phyloP scores from a whole-genome alignment of 1,140 invertebrate genomes.

The Oncopodura yosiiana region DNA sequence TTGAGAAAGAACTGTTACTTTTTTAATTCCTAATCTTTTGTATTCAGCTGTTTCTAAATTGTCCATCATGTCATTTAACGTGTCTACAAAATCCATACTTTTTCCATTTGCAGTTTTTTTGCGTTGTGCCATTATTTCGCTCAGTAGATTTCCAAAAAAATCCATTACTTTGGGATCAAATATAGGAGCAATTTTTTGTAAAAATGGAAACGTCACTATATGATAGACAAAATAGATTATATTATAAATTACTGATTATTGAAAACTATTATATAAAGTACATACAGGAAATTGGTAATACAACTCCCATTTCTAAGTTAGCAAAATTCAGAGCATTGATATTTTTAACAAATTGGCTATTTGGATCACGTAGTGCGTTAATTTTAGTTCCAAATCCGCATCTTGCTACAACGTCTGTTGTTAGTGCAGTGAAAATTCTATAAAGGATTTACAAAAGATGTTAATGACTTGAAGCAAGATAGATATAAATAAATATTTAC shows the following conservation, averaged over 20 bases:
- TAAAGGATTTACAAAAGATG: not conserved
- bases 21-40: conserved; percentile 16
- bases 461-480: not conserved
- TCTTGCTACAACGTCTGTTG: conserved; percentile 20
- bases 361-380: conserved; percentile 6
- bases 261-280: no score
- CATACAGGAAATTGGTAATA: no score
- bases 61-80: conserved; percentile 8
- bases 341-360: conserved; percentile 7
- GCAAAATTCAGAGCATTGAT: not conserved
- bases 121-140: conserved; percentile 5
- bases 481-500: not conserved
- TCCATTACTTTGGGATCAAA: conserved; percentile 8
- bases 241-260: no score
- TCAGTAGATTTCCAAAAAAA: conserved; percentile 11
- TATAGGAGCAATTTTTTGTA: conserved; percentile 2
- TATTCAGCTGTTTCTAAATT: conserved; percentile 14
- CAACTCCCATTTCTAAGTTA: no score
- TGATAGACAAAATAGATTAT: no score
- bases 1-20: conserved; percentile 31
- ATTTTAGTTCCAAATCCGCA: conserved; percentile 19
- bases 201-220: conserved; percentile 30
- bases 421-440: conserved; percentile 16
- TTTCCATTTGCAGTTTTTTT: conserved; percentile 4
- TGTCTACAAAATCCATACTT: conserved; percentile 12